These are phyloP conservation scores for Rhinichthys osculus DNA, from an alignment of 2,797 vertebrate species.

Conservation along the genomic window DNA sequence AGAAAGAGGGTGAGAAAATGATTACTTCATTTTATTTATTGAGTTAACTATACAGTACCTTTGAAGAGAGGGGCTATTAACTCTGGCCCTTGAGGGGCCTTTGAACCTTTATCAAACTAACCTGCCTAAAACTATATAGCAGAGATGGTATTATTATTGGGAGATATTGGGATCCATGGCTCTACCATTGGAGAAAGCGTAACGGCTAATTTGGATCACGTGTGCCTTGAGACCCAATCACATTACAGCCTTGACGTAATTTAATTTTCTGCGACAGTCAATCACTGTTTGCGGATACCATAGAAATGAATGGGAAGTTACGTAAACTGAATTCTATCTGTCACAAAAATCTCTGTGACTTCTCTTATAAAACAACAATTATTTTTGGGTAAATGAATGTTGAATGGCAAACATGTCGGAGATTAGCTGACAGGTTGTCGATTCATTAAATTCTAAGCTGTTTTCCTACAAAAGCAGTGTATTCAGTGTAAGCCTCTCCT, in stretches of 20 bases:
- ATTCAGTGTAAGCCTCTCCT: neutral
- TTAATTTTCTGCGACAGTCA: neutral
- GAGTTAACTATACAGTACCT: neutral
- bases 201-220: neutral
- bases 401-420: neutral
- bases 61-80: neutral
- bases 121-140: neutral
- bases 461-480: neutral
- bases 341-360: neutral
- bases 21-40: neutral
- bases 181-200: neutral
- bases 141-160: neutral
- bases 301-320: neutral
- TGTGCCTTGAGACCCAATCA: neutral
- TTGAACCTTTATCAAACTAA: neutral
- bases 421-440: no score
- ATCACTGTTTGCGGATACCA: neutral
- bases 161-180: neutral
- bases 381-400: neutral
- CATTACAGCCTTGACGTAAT: neutral
- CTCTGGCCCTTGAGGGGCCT: neutral
- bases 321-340: neutral
- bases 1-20: neutral
- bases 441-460: no score
- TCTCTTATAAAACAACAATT: neutral